phyloP scores from a whole-genome alignment of 2,113 vertebrate species.

The Neotoma lepida region DNA sequence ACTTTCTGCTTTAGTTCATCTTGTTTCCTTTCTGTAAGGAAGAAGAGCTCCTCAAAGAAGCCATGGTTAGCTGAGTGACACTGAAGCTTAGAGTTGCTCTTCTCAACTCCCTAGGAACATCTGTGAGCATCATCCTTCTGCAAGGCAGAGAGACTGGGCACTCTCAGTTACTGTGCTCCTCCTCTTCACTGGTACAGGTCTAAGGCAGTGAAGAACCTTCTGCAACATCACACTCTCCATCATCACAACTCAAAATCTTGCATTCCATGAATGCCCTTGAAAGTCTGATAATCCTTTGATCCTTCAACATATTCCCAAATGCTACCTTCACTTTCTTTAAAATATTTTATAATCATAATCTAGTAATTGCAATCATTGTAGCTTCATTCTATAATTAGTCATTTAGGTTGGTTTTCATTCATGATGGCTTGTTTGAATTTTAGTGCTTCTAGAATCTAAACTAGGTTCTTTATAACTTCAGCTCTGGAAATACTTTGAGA shows the following conservation, averaged over 20 bases:
- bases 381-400: neutral
- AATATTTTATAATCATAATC: neutral
- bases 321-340: neutral
- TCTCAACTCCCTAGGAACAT: neutral
- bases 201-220: neutral
- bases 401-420: neutral
- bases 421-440: neutral
- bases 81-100: neutral
- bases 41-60: conserved; percentile 57
- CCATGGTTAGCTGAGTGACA: neutral
- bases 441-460: neutral
- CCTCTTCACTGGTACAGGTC: neutral
- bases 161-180: neutral
- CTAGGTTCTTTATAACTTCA: neutral
- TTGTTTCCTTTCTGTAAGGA: conserved; percentile 34
- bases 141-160: neutral
- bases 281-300: neutral
- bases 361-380: neutral
- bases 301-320: neutral
- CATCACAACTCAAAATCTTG: neutral
- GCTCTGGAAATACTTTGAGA: neutral
- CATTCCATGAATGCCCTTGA: neutral
- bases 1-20: neutral
- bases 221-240: no score
- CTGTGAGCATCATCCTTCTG: neutral